Conservation (phyloP, 1,140 invertebrate genomes). For the Metaphire vulgaris region DNA sequence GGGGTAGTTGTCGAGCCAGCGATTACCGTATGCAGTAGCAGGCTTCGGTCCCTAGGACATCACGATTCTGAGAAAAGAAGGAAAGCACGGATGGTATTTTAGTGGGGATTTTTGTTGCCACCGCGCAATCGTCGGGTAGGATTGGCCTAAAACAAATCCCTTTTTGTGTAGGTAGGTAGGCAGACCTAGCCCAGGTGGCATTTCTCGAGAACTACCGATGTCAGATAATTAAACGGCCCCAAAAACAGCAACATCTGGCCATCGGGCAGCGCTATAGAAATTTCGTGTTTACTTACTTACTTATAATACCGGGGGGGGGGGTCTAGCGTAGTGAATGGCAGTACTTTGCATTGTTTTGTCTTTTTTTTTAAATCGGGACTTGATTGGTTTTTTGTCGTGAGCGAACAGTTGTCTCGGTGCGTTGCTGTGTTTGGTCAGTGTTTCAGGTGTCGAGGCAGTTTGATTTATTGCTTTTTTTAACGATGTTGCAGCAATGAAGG, state of each 20-base stretch:
- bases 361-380: not conserved
- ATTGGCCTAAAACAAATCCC: too few species aligned
- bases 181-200: not conserved
- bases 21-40: not conserved
- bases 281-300: too few species aligned
- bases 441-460: too few species aligned
- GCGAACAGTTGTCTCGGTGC: not conserved
- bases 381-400: not conserved
- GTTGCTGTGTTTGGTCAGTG: too few species aligned
- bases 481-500: constrained; percentile 23
- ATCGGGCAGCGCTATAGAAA: too few species aligned
- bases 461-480: not conserved
- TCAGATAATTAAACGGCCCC: too few species aligned
- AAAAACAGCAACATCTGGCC: too few species aligned
- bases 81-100: not conserved
- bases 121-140: too few species aligned
- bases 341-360: not conserved
- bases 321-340: not conserved
- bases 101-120: not conserved
- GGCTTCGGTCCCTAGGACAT: not conserved
- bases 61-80: not conserved
- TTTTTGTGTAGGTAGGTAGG: not conserved
- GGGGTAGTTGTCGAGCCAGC: too few species aligned
- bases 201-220: not conserved
- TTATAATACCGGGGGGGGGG: too few species aligned